Base-by-base conservation (phyloP, 2,797 vertebrate genomes). In the Argyrosomus regius region DNA sequence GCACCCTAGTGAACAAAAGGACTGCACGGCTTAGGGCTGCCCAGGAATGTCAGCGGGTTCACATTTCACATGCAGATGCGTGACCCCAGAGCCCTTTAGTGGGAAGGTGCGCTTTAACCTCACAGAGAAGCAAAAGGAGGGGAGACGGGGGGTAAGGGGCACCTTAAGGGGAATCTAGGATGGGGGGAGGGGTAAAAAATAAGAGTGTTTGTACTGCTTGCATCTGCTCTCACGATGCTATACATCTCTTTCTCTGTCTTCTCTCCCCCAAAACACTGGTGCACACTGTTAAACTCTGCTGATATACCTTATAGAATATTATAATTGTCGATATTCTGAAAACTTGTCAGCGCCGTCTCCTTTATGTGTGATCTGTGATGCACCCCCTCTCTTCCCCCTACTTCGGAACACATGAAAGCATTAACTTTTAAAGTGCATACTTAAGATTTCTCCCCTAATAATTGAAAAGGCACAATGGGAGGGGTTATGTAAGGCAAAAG, bases 21-120 rank as follows among this genome's bases (percentile, higher is more conserved):
- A 93, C 83, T 96, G 94, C 92, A 92, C 92, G 95, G 95, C 93
- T 95, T 95, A 91, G 90, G 96, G 94, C 94, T 96, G 96, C 96
- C 94, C 94, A 95, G 97, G 97, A 97, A 98, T 98, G 97, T 97
- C 96, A 97, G 96, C 96, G 96, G 92, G 97, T 97, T 97, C 96
- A 96, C 95, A 97, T 98, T 98, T 97, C 97, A 97, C 97, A 97
- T 97, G 96, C 96, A 98, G 97, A 98, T 98, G 97, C 97, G 95
- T 96, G 96, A 96, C 96, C 95, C 92, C 94, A 87, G 95, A 96
- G 95, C 96, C 96, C 95, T 95, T 91, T 96, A 95, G 90, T 90
- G 84, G 77, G 96, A 95, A 95, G 93, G 91, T 94, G 95, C 88
- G 93, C 94, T 95, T 95, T 95, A 95, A 95, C 95, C 94, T 93